These are phyloP conservation scores for Brachionus paranguensis DNA, from an alignment of 1,140 invertebrate species.

Conservation along the genomic window DNA sequence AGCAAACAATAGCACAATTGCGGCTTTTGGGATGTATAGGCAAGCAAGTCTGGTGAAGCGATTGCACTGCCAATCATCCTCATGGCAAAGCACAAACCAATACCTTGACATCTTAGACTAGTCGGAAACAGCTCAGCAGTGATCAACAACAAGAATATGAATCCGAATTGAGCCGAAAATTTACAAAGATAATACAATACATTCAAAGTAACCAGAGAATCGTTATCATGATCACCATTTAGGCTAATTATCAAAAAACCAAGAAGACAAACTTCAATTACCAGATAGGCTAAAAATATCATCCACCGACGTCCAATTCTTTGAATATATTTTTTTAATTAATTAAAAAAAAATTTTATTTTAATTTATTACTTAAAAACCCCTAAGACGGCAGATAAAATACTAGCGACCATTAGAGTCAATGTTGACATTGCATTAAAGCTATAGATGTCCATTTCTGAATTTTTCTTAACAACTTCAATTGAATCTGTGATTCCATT, in stretches of 20 bases:
- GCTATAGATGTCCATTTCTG: not conserved
- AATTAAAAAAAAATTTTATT: not conserved
- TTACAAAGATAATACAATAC: constrained; percentile 33
- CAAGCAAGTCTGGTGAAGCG: constrained; percentile 15
- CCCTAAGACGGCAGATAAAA: not conserved
- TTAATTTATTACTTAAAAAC: not conserved
- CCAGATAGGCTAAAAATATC: constrained; percentile 28
- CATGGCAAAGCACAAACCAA: constrained; percentile 30
- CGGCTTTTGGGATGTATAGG: not conserved
- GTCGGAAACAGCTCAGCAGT: constrained; percentile 40
- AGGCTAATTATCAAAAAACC: not conserved
- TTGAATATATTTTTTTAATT: not conserved
- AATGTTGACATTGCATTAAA: not conserved
- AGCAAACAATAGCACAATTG: constrained; percentile 21
- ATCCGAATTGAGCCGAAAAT: constrained; percentile 1
- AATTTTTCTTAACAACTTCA: not conserved
- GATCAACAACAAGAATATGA: constrained; percentile 11
- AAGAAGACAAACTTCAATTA: constrained; percentile 40
- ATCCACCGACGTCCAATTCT: constrained; percentile 38
- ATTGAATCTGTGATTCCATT: constrained; percentile 11
- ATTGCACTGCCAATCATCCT: constrained; percentile 12
- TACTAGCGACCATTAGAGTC: not conserved
- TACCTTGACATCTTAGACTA: constrained; percentile 2
- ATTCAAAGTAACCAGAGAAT: not conserved
- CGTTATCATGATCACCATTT: not conserved